These are phyloP conservation scores for Mythimna vitellina DNA, from an alignment of 2,888 invertebrate genomes.

Conservation along the genomic window DNA sequence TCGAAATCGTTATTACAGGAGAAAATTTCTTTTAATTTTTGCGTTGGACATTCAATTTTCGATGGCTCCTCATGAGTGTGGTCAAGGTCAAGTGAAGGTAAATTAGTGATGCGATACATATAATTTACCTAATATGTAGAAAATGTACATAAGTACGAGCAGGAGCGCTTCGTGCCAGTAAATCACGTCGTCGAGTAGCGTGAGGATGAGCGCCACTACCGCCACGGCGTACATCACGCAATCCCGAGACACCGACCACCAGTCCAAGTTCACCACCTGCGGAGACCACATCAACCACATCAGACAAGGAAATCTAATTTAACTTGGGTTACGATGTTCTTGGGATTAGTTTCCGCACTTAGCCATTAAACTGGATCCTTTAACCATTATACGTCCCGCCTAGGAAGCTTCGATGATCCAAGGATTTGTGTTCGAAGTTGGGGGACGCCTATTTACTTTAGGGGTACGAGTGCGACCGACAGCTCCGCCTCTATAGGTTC, in stretches of 20 bases:
- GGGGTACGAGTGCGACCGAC: too few relatives aligned
- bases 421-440: too few relatives aligned
- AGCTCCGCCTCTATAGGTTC: too few relatives aligned
- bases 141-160: conserved; percentile 92
- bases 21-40: not conserved
- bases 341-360: too few relatives aligned
- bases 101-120: conserved; percentile 13
- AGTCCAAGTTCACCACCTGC: conserved; percentile 93
- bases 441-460: too few relatives aligned
- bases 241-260: conserved; percentile 95
- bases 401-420: too few relatives aligned
- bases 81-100: not conserved
- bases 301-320: conserved; percentile 1
- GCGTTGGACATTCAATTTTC: not conserved
- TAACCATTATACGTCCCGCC: too few relatives aligned
- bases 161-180: conserved; percentile 94
- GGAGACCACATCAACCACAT: not conserved
- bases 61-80: not conserved
- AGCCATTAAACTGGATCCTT: too few relatives aligned
- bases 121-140: conserved; percentile 92
- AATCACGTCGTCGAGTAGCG: conserved; percentile 93
- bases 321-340: too few relatives aligned
- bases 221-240: conserved; percentile 93
- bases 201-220: conserved; percentile 92
- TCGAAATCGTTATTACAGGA: not conserved